A percentile compares a stretch with the other conserved stretches of the same genome.
phyloP scores from a whole-genome alignment of 2,888 invertebrate genomes.

The Drosophila merina region DNA sequence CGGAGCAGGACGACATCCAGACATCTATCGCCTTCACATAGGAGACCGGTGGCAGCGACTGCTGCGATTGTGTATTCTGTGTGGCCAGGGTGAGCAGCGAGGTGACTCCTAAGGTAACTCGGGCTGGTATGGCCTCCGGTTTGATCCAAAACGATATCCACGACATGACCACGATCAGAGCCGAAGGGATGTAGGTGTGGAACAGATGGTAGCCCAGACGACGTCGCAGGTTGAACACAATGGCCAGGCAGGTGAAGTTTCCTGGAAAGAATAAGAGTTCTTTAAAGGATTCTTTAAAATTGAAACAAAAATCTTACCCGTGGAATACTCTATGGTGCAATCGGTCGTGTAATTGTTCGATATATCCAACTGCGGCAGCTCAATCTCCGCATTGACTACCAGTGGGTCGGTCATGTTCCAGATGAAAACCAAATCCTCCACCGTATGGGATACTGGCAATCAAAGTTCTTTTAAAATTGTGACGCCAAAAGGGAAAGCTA shows the following conservation, averaged over 20 bases:
- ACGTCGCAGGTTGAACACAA: slow-evolving; percentile 92
- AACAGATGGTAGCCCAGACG: slow-evolving; percentile 95
- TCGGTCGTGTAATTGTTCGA: slow-evolving; percentile 95
- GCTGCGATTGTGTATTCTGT: slow-evolving; percentile 96
- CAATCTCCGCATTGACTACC: slow-evolving; percentile 94
- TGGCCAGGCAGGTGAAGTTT: slow-evolving; percentile 96
- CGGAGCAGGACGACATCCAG: slow-evolving; percentile 96
- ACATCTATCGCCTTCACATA: slow-evolving; percentile 97
- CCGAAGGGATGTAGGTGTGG: slow-evolving; percentile 96
- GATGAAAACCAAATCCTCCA: slow-evolving; percentile 96
- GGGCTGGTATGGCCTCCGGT: slow-evolving; percentile 95
- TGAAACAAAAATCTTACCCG: slow-evolving; percentile 81
- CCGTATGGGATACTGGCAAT: slow-evolving; percentile 85
- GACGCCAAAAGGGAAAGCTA: too few species aligned
- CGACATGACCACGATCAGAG: slow-evolving; percentile 96
- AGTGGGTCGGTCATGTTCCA: slow-evolving; percentile 96
- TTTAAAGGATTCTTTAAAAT: background rate
- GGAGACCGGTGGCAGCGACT: slow-evolving; percentile 94
- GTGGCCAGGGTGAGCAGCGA: slow-evolving; percentile 94
- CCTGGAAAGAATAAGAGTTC: slow-evolving; percentile 84
- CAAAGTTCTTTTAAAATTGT: background rate
- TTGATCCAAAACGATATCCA: slow-evolving; percentile 99
- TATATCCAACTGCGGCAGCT: slow-evolving; percentile 93
- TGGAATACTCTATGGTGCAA: slow-evolving; percentile 96
- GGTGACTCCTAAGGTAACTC: slow-evolving; percentile 94